A percentile compares a stretch with the other conserved stretches of the same genome.
Conservation (phyloP, 2,888 invertebrate species). For the Dusona sp. region DNA sequence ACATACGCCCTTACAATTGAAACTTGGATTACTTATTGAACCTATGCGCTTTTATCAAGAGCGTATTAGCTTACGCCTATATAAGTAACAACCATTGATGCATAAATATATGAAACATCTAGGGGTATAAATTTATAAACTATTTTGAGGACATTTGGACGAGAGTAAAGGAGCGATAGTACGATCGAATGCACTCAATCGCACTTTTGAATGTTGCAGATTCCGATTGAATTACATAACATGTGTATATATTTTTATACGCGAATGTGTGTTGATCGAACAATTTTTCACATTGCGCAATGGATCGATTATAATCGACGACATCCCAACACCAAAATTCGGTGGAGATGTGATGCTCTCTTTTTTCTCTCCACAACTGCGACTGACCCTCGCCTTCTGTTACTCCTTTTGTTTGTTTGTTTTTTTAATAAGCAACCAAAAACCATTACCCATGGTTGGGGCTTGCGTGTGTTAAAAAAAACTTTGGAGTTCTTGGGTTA, state of each 20-base stretch:
- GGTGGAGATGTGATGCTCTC: not conserved
- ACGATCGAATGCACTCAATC: not conserved
- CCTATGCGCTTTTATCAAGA: not conserved
- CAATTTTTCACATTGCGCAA: conserved; percentile 8
- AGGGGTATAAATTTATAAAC: too few relatives aligned
- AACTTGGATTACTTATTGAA: not conserved
- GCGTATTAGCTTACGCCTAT: not conserved
- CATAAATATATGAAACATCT: not conserved
- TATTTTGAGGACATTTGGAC: too few relatives aligned
- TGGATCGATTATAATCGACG: conserved; percentile 22
- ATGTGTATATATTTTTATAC: not conserved
- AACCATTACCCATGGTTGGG: too few relatives aligned
- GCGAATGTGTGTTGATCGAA: not conserved
- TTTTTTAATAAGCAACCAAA: too few relatives aligned
- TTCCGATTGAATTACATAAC: conserved; percentile 41
- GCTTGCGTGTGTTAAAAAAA: too few relatives aligned
- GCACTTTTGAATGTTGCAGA: conserved; percentile 11
- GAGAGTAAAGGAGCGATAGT: not conserved
- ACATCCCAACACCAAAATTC: not conserved
- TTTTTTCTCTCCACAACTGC: not conserved
- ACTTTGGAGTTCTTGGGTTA: too few relatives aligned
- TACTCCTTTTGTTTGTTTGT: not conserved
- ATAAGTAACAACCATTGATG: not conserved
- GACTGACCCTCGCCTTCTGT: not conserved
- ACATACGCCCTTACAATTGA: not conserved